Conservation (phyloP, 2,888 invertebrate species). For the Pedicia rivosa region DNA sequence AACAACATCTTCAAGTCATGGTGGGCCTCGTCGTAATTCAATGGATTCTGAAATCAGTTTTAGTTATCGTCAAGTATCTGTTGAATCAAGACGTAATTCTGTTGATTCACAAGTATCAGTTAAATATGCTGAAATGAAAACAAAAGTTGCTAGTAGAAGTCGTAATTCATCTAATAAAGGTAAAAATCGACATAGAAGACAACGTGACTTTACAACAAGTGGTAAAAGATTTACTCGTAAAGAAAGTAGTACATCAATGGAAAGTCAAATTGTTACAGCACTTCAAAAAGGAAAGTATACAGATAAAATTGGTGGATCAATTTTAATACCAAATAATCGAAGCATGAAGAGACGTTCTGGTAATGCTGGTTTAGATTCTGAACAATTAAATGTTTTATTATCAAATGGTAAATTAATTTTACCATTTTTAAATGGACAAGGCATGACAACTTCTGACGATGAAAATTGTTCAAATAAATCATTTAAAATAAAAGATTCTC, state of each 20-base stretch:
- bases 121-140: conserved; percentile 70
- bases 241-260: conserved; percentile 65
- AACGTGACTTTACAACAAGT: conserved; percentile 21
- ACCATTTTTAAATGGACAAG: conserved; percentile 29
- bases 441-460: conserved; percentile 28
- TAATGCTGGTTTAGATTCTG: conserved; percentile 24
- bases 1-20: conserved; percentile 34
- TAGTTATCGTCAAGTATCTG: conserved; percentile 65
- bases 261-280: conserved; percentile 46
- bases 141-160: conserved; percentile 44
- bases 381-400: conserved; percentile 25
- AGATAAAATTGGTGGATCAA: conserved; percentile 12
- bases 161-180: conserved; percentile 18
- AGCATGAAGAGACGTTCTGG: conserved; percentile 23
- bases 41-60: conserved; percentile 56
- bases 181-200: conserved; percentile 16
- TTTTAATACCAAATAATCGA: conserved; percentile 21
- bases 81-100: conserved; percentile 74
- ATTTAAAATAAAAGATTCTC: conserved; percentile 27
- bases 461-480: conserved; percentile 26
- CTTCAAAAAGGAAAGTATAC: conserved; percentile 29
- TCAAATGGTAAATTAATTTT: conserved; percentile 24
- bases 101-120: conserved; percentile 77
- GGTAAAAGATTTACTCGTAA: conserved; percentile 23
- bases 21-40: conserved; percentile 42